Evolutionary conservation across 1,140 invertebrate species (phyloP).

Genomic region (Parasteatoda tepidariorum): DNA sequence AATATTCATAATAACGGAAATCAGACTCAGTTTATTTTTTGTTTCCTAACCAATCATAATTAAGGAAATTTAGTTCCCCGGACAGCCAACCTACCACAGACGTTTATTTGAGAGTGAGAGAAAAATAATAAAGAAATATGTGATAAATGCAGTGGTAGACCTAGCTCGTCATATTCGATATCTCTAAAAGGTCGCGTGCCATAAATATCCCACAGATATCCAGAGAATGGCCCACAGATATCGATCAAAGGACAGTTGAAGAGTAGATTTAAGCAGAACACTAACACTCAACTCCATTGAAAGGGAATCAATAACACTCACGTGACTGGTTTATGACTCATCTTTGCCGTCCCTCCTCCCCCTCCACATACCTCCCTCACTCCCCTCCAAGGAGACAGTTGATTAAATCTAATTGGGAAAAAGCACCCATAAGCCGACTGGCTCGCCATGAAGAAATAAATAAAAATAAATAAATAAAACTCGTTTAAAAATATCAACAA

Average conservation of each 20-base stretch:
- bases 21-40: too few relatives aligned
- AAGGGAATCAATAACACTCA: neutral
- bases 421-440: too few relatives aligned
- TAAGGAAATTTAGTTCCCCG: too few relatives aligned
- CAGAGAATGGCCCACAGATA: neutral
- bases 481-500: too few relatives aligned
- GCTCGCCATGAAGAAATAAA: too few relatives aligned
- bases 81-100: too few relatives aligned
- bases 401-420: neutral
- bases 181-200: neutral
- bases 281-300: neutral
- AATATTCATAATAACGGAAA: too few relatives aligned
- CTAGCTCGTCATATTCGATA: neutral
- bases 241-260: neutral
- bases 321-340: neutral
- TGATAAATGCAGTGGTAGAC: neutral
- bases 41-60: too few relatives aligned
- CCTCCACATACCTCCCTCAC: neutral
- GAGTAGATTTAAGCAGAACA: neutral
- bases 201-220: neutral
- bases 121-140: neutral
- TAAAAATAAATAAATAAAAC: too few relatives aligned
- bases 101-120: neutral
- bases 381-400: neutral
- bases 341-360: neutral